Percentiles rank a stretch among this genome's conserved stretches.
These are phyloP conservation scores for Danio choprae DNA, from an alignment of 2,797 vertebrate genomes.

Conservation along the genomic window DNA sequence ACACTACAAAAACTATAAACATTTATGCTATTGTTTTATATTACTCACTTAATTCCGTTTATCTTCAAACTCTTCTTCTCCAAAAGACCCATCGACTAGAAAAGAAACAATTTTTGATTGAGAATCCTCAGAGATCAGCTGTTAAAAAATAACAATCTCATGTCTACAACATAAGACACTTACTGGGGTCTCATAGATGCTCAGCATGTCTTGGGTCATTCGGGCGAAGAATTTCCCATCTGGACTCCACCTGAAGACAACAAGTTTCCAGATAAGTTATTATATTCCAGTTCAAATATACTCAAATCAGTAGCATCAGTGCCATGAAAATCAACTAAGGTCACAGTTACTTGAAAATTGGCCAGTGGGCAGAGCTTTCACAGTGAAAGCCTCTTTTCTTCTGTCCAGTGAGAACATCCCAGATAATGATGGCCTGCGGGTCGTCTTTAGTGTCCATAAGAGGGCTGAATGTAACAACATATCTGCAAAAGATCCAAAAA, in stretches of 20 bases:
- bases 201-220: slow-evolving; percentile 94
- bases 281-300: background rate
- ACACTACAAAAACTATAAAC: too few species aligned
- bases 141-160: background rate
- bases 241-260: slow-evolving; percentile 89
- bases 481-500: slow-evolving; percentile 73
- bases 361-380: slow-evolving; percentile 98
- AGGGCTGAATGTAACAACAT: slow-evolving; percentile 96
- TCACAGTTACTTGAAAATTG: slow-evolving; percentile 95
- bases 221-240: slow-evolving; percentile 98
- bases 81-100: slow-evolving; percentile 94
- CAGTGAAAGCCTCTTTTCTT: slow-evolving; percentile 99
- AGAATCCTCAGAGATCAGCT: background rate
- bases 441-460: slow-evolving; percentile 97
- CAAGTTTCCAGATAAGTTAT: background rate
- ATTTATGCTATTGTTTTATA: slow-evolving; percentile 1
- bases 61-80: slow-evolving; percentile 99
- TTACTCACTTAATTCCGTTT: slow-evolving; percentile 92
- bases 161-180: slow-evolving; percentile 61
- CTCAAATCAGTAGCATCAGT: background rate
- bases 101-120: slow-evolving; percentile 36
- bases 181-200: slow-evolving; percentile 98
- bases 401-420: slow-evolving; percentile 97
- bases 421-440: slow-evolving; percentile 98
- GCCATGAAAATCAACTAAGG: background rate